Evolutionary conservation across 2,113 vertebrate genomes (phyloP).

Genomic region (Haliaeetus leucogaster): DNA sequence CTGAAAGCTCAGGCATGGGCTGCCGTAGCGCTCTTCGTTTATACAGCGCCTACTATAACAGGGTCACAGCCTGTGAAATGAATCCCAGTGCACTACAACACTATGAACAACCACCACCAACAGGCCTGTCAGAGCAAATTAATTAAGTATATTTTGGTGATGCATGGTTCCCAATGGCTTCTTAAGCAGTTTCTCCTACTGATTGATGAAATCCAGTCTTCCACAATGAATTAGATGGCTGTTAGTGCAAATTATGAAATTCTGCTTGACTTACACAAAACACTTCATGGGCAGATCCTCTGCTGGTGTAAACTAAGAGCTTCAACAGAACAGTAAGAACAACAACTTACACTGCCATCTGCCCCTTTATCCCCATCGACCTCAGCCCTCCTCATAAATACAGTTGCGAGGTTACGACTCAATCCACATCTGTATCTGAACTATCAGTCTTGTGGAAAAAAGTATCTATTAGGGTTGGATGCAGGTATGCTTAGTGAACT

Average conservation of each 20-base stretch:
- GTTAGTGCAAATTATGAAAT: background rate
- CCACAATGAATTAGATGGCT: background rate
- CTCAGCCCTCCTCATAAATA: background rate
- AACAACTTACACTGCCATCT: background rate
- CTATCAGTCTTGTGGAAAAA: background rate
- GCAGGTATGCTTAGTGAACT: background rate
- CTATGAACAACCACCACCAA: background rate
- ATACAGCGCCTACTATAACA: background rate
- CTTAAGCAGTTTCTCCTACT: background rate
- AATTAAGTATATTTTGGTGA: background rate
- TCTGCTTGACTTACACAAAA: background rate
- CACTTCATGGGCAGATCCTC: background rate
- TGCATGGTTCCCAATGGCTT: background rate
- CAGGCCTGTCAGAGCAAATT: background rate
- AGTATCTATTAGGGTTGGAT: background rate
- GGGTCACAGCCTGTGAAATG: background rate
- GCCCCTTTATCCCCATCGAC: background rate
- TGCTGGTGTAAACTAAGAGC: background rate
- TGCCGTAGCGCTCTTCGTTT: background rate
- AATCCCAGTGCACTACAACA: background rate
- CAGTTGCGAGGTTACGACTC: background rate
- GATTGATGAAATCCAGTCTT: background rate
- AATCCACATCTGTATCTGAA: background rate
- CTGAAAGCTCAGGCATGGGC: background rate
- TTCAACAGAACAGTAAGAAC: background rate